phyloP scores from a whole-genome alignment of 2,113 vertebrate genomes.

The Geothlypis trichas region DNA sequence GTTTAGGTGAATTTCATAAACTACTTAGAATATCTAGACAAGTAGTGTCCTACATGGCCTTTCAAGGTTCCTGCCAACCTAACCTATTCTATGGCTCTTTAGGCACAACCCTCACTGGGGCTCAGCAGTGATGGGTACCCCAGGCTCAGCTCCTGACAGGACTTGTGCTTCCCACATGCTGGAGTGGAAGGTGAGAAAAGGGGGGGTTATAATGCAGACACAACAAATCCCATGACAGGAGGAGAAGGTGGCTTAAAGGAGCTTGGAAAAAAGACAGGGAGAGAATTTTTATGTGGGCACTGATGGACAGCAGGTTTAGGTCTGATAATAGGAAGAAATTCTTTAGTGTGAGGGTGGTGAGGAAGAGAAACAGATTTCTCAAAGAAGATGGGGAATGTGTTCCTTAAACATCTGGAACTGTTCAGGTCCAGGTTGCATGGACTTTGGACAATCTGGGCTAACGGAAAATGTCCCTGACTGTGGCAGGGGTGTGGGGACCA shows the following conservation, averaged over 20 bases:
- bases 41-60: background rate
- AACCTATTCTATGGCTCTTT: rapidly evolving
- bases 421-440: background rate
- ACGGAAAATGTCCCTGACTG: background rate
- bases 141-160: background rate
- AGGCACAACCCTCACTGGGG: rapidly evolving
- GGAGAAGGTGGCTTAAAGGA: background rate
- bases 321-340: background rate
- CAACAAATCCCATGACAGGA: background rate
- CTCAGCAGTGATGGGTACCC: rapidly evolving
- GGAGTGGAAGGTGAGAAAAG: no score
- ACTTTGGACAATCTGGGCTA: background rate
- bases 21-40: background rate
- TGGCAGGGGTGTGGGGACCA: no score
- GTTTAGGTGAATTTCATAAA: background rate
- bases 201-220: no score
- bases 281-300: background rate
- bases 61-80: background rate
- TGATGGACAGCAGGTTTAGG: background rate
- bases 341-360: background rate
- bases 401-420: background rate
- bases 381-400: background rate
- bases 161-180: no score
- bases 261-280: background rate
- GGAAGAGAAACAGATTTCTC: background rate